These are phyloP conservation scores for Drosophila bocki DNA, from an alignment of 1,140 invertebrate species.

Conservation along the genomic window DNA sequence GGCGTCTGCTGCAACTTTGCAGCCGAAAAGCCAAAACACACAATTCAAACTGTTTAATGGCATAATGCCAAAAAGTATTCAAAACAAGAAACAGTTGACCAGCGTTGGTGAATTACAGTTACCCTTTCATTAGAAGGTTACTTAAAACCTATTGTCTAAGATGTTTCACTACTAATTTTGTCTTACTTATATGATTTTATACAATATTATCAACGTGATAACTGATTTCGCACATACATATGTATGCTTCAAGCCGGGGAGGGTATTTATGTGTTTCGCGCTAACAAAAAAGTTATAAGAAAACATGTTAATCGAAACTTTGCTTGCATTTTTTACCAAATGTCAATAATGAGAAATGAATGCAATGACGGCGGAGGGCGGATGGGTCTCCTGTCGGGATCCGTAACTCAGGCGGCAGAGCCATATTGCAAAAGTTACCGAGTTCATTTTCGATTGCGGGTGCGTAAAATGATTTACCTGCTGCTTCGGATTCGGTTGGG, in stretches of 20 bases:
- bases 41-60: conserved; percentile 59
- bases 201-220: not conserved
- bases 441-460: conserved; percentile 80
- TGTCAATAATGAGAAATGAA: conserved; percentile 80
- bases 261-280: not conserved
- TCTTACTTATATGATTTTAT: not conserved
- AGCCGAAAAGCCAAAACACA: conserved; percentile 69
- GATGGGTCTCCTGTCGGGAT: conserved; percentile 7
- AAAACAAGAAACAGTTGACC: conserved; percentile 37
- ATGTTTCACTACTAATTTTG: not conserved
- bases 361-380: conserved; percentile 39
- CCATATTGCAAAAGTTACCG: conserved; percentile 78
- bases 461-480: conserved; percentile 84
- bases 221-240: not conserved
- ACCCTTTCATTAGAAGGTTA: not conserved
- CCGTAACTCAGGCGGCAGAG: conserved; percentile 56
- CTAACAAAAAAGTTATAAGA: conserved; percentile 9
- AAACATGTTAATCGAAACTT: conserved; percentile 59
- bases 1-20: conserved; percentile 74
- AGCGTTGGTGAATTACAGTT: not conserved
- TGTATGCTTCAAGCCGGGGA: not conserved
- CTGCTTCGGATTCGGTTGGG: conserved; percentile 19
- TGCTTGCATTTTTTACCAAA: conserved; percentile 69
- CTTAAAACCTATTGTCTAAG: not conserved
- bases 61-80: conserved; percentile 66